Base-by-base conservation (phyloP, 2,888 invertebrate genomes). In the Lingula anatina region DNA sequence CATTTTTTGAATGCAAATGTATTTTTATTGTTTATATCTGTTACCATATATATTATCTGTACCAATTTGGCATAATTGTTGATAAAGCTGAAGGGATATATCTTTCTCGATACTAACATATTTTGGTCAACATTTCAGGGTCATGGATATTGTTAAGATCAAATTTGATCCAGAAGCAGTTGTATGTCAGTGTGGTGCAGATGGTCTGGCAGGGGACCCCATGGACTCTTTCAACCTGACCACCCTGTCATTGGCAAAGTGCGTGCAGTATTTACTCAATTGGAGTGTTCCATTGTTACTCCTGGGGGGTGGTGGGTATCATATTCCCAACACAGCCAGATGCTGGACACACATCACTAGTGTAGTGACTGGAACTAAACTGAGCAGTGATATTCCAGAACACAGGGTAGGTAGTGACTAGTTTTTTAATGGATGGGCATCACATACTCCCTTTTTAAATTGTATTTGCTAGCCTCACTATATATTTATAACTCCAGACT, bases 181-280 rank as follows among this genome's bases (percentile, higher is more conserved):
- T 39, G 88, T 90, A 0, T 80, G 87, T 44, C 90, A 90, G 70
- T 90, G 90, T 76, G 90, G 90, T 2, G 88, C 86, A 2, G 90
- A 90, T 77, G 83, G 84, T 4, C 73, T 90, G 27, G 81, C 83
- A 2, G 83, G 83, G 3, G 90, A 90, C 75, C 87, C 87, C 0
- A 77, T 86, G 56, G 86, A 87, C 2, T 82, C 84, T 5, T 85
- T 85, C 41, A 86, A 87, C 69, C 78, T 89, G 15, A 86, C 87
- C 0, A 78, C 82, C 1, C 65, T 77, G 15, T 82, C 84, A 18
- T 80, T 86, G 52, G 81, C 80, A 5, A 62, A 75, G 15, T 87
- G 88, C 74, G 66, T 89, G 0, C 65, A 77, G 20, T 73, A 71
- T 21, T 74, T 89, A 21, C 72, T 87, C 46, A 38, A 56, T 12